phyloP scores from a whole-genome alignment of 2,113 vertebrate genomes.

The Ceyx cyanopectus region DNA sequence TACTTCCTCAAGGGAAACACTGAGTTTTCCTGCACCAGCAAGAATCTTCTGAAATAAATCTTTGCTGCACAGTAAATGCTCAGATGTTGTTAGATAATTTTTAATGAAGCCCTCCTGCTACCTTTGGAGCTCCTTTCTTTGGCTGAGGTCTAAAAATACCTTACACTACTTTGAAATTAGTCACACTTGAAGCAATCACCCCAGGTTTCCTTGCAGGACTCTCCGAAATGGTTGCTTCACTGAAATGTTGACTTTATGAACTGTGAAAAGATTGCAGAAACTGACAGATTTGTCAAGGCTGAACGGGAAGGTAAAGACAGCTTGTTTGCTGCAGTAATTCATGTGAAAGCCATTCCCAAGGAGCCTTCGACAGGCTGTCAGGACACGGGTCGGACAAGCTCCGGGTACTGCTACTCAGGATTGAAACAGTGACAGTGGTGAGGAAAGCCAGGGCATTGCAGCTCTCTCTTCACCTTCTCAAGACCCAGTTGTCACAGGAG shows the following conservation, averaged over 20 bases:
- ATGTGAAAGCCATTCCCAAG: conserved; percentile 68
- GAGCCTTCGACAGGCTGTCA: conserved; percentile 75
- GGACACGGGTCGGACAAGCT: conserved; percentile 55
- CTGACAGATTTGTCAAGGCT: conserved; percentile 67
- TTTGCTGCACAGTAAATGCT: not conserved
- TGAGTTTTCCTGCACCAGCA: not conserved
- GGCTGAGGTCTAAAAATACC: not conserved
- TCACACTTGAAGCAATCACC: not conserved
- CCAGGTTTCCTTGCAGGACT: not conserved
- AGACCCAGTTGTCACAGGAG: not conserved
- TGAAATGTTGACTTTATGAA: conserved; percentile 48
- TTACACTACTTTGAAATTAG: conserved; percentile 13
- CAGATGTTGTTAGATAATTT: not conserved
- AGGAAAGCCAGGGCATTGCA: conserved; percentile 62
- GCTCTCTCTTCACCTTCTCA: conserved; percentile 26
- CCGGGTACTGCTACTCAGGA: conserved; percentile 1
- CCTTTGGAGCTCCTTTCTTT: not conserved
- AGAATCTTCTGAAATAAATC: not conserved
- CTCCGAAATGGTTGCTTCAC: not conserved
- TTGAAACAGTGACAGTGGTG: not conserved
- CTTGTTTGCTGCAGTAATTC: conserved; percentile 69
- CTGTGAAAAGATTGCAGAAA: conserved; percentile 46
- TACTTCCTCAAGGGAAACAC: not conserved
- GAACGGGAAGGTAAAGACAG: conserved; percentile 54
- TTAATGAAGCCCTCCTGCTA: not conserved